Percentiles rank a stretch among this genome's conserved stretches.
Conservation (phyloP, 2,888 invertebrate species). For the Ochropacha duplaris region DNA sequence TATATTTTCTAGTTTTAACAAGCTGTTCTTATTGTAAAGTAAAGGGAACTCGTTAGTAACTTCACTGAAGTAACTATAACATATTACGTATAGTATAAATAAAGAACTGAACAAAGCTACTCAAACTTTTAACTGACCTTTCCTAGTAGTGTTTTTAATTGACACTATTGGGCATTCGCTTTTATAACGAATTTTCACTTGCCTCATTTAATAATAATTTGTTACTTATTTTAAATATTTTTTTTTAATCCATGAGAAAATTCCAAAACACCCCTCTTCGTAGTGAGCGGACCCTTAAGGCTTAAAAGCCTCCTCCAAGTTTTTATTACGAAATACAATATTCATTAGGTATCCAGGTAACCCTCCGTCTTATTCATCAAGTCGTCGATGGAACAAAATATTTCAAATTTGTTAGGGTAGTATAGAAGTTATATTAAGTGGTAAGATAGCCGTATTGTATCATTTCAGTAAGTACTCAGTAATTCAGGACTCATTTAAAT, state of each 20-base stretch:
- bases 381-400: not conserved
- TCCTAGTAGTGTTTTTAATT: not conserved
- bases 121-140: not conserved
- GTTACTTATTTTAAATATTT: not conserved
- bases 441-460: not conserved
- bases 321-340: not conserved
- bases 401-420: not conserved
- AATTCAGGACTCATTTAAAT: too few species aligned
- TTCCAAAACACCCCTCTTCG: not conserved
- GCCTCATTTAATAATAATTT: too few species aligned
- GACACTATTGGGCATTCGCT: not conserved
- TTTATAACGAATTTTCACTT: not conserved
- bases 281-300: not conserved
- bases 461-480: not conserved
- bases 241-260: not conserved
- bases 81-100: too few species aligned
- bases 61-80: slow-evolving; percentile 14
- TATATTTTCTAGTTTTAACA: not conserved
- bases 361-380: not conserved
- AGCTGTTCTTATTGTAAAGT: slow-evolving; percentile 2
- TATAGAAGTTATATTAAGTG: not conserved
- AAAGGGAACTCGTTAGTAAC: slow-evolving; percentile 24
- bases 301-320: not conserved
- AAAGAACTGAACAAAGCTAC: too few species aligned
- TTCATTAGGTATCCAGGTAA: not conserved